These are phyloP conservation scores for Xiphophorus couchianus DNA, from an alignment of 2,113 vertebrate genomes.

Conservation along the genomic window DNA sequence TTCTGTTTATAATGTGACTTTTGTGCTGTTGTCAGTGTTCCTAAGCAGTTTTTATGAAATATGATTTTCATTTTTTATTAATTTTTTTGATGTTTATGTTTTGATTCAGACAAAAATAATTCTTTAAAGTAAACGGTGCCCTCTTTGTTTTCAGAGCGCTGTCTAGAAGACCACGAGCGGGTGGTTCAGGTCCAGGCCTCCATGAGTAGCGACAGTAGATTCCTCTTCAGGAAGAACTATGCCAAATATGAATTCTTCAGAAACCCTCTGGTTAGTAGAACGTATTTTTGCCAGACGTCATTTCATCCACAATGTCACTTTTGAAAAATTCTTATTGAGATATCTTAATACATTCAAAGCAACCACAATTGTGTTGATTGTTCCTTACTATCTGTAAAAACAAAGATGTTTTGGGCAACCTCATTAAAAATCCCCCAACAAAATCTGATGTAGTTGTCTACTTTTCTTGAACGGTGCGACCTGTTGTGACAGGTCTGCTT, in stretches of 20 bases:
- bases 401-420: background rate
- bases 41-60: no score
- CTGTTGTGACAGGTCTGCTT: background rate
- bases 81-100: background rate
- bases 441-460: background rate
- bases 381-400: no score
- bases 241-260: conserved; percentile 99
- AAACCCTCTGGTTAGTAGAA: conserved; percentile 85
- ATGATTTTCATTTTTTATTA: no score
- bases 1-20: background rate
- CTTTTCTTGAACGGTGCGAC: background rate
- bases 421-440: background rate
- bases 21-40: background rate
- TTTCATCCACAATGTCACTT: background rate
- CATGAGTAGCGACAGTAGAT: conserved; percentile 93
- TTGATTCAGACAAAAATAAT: background rate
- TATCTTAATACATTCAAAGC: background rate
- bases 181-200: conserved; percentile 91
- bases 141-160: conserved; percentile 82
- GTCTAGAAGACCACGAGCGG: conserved; percentile 94
- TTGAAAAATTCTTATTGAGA: conserved; percentile 1
- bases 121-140: background rate
- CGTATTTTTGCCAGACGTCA: background rate
- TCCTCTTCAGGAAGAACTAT: conserved; percentile 98
- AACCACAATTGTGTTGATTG: background rate